phyloP scores from a whole-genome alignment of 2,888 invertebrate species.

The Chrysina gloriosa region DNA sequence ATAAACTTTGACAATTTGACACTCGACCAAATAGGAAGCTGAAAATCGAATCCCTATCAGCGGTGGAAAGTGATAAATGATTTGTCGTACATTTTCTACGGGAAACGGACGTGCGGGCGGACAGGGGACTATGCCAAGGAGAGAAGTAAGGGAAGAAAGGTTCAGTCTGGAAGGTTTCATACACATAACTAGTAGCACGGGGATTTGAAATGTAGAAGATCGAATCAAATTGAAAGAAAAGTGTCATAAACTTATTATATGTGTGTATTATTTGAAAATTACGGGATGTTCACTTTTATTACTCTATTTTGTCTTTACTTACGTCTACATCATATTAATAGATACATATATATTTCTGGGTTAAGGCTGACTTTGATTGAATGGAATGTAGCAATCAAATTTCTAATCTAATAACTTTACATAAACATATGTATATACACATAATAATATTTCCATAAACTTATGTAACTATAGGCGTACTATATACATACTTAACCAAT shows the following conservation, averaged over 20 bases:
- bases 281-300: too few species aligned
- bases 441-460: too few species aligned
- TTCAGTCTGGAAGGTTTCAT: slow-evolving; percentile 17
- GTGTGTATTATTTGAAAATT: background rate
- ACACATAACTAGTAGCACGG: slow-evolving; percentile 34
- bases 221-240: slow-evolving; percentile 32
- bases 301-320: too few species aligned
- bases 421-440: too few species aligned
- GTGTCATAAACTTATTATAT: background rate
- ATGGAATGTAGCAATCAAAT: too few species aligned
- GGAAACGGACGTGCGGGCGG: slow-evolving; percentile 18
- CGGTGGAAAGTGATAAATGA: slow-evolving; percentile 37
- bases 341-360: too few species aligned
- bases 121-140: slow-evolving; percentile 4
- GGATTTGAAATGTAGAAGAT: slow-evolving; percentile 37
- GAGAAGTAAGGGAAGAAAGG: background rate
- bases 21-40: slow-evolving; percentile 41
- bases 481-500: too few species aligned
- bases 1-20: slow-evolving; percentile 44
- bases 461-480: too few species aligned
- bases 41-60: slow-evolving; percentile 41
- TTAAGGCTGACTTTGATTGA: too few species aligned
- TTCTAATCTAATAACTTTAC: too few species aligned
- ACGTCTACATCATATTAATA: too few species aligned
- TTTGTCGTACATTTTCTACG: slow-evolving; percentile 33